These are phyloP conservation scores for Eucera pruinosa DNA, from an alignment of 2,888 invertebrate species.

Conservation along the genomic window DNA sequence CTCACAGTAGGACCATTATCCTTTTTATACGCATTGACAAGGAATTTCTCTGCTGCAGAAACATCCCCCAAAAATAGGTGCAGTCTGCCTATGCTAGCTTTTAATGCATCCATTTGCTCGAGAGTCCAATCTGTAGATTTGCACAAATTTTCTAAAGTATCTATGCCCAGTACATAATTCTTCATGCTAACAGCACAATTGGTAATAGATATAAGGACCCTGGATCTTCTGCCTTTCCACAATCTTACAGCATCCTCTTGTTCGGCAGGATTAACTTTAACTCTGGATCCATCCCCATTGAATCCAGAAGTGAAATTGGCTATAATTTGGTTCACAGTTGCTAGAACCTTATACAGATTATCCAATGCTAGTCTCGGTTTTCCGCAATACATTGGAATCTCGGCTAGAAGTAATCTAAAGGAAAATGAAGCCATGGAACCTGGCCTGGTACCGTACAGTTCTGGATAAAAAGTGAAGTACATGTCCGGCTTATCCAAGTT, in stretches of 20 bases:
- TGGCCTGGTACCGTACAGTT: constrained; percentile 91
- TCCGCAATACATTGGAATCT: constrained; percentile 93
- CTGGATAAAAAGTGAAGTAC: constrained; percentile 94
- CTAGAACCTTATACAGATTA: constrained; percentile 89
- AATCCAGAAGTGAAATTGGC: constrained; percentile 88
- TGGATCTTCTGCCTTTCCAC: constrained; percentile 91
- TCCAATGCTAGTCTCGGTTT: constrained; percentile 91
- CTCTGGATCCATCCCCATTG: constrained; percentile 89
- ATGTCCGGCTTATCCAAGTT: constrained; percentile 96
- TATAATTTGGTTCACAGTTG: constrained; percentile 89
- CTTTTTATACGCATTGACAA: constrained; percentile 85
- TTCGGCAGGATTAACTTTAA: constrained; percentile 85
- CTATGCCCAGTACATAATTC: constrained; percentile 89
- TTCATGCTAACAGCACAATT: constrained; percentile 92
- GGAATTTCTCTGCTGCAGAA: constrained; percentile 89
- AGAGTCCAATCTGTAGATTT: constrained; percentile 86
- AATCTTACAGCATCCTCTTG: constrained; percentile 89
- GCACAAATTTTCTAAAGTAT: constrained; percentile 87
- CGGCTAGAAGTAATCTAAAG: constrained; percentile 94
- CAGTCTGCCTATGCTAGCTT: constrained; percentile 93
- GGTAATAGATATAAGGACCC: constrained; percentile 92
- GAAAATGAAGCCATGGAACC: constrained; percentile 97
- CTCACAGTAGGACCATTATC: constrained; percentile 86
- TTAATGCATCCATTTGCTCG: constrained; percentile 88
- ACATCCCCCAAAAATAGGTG: constrained; percentile 94